These are phyloP conservation scores for Cassiopea andromeda DNA, from an alignment of 30 jellyfish, hydroid and myxozoan species.

Conservation along the genomic window DNA sequence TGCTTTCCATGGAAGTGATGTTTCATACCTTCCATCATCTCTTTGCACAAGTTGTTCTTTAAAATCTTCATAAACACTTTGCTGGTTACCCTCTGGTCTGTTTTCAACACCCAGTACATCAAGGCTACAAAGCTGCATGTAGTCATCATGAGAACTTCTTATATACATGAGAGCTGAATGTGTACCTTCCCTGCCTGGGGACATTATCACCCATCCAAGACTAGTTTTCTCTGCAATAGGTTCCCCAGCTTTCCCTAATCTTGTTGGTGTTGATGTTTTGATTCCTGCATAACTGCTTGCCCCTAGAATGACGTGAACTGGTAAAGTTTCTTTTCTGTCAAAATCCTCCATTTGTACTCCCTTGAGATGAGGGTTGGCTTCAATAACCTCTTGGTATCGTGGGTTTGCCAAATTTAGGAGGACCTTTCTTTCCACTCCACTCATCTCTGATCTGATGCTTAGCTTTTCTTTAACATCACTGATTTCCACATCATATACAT, in stretches of 20 bases:
- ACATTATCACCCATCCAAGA: slow-evolving; percentile 89
- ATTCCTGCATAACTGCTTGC: slow-evolving; percentile 60
- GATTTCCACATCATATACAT: slow-evolving; percentile 55
- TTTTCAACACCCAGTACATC: slow-evolving; percentile 81
- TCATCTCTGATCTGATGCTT: slow-evolving; percentile 35
- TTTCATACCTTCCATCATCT: slow-evolving; percentile 61
- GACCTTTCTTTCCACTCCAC: slow-evolving; percentile 45
- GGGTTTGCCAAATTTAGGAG: slow-evolving; percentile 71
- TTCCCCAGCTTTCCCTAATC: slow-evolving; percentile 63
- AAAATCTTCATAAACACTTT: slow-evolving; percentile 57
- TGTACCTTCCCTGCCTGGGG: slow-evolving; percentile 54
- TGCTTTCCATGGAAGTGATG: slow-evolving; percentile 46
- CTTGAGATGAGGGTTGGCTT: slow-evolving; percentile 55
- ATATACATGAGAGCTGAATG: slow-evolving; percentile 42
- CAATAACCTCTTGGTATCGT: slow-evolving; percentile 28
- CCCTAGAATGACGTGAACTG: slow-evolving; percentile 58
- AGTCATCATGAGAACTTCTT: slow-evolving; percentile 60
- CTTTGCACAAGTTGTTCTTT: slow-evolving; percentile 66
- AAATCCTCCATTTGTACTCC: slow-evolving; percentile 66
- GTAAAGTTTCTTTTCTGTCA: slow-evolving; percentile 30
- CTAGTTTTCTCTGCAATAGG: slow-evolving; percentile 82
- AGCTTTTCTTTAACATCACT: slow-evolving; percentile 13
- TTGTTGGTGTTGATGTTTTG: slow-evolving; percentile 66
- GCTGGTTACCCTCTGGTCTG: slow-evolving; percentile 71
- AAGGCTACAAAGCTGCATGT: slow-evolving; percentile 67